Base-by-base conservation (phyloP, 2,113 vertebrate genomes). In the Tychaedon coryphoeus region DNA sequence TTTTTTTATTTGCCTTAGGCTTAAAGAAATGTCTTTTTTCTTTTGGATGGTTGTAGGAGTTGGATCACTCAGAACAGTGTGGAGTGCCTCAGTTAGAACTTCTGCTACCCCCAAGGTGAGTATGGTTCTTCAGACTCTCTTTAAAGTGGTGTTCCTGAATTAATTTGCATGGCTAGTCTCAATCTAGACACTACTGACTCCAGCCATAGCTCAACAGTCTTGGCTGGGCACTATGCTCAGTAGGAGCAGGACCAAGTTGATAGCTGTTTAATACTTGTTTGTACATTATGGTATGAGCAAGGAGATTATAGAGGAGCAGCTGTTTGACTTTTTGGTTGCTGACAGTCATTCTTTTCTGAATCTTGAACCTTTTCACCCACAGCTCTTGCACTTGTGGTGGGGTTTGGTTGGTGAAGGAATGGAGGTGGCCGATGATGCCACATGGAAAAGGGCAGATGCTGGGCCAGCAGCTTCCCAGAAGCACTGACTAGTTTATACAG, bases 21-120 rank as follows among this genome's bases (percentile, higher is more conserved):
- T 71, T 77, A 91, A 79, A 88, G n/a, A 85, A 77, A 73, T 83
- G 5, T 4, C 29, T 79, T 93, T 94, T 97, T 71, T 90, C 60
- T 84, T 92, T 92, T 81, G 62, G 89, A 88, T 73, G 38, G 33
- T 97, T 97, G 34, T 95, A 99, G 99, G 98, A 98, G 14, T 91
- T 95, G 33, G 90, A 96, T 48, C 86, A 83, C 40, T 64, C 94
- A 17, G 94, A 95, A 90, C 96, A 95, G 58, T 40, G 86, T 71
- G 95, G 95, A 92, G 42, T 88, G 31, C n/a, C 71, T 86, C 91
- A 90, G 18, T 90, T 93, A 80, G 97, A 97, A 82, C 96, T 97
- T 54, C 91, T 97, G 5, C 94, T 99, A 34, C 98, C 99, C 61
- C 97, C 98, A 74, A 98, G 98, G 99, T 99, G 86, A 98, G 98